These are phyloP conservation scores for Entomyzon cyanotis DNA, from an alignment of 2,113 vertebrate species.

Conservation along the genomic window DNA sequence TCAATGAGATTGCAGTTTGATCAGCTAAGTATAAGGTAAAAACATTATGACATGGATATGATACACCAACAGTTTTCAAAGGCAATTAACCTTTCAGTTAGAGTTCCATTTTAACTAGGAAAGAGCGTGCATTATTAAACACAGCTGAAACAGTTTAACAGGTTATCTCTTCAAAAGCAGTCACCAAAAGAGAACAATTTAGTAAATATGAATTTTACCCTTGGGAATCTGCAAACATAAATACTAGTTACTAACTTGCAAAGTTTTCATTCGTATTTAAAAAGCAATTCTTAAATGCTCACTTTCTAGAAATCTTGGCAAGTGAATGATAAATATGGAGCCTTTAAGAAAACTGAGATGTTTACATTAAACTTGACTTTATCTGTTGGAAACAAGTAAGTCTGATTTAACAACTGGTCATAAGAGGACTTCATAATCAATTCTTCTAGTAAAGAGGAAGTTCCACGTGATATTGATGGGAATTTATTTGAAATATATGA, in stretches of 20 bases:
- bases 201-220: not conserved
- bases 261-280: not conserved
- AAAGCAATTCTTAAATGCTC: not conserved
- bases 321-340: not conserved
- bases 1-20: not conserved
- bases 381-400: not conserved
- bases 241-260: not conserved
- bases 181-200: not conserved
- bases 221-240: not conserved
- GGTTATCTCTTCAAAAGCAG: not conserved
- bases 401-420: not conserved
- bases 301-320: not conserved
- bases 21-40: not conserved
- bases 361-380: not conserved
- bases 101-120: not conserved
- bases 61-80: not conserved
- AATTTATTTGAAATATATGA: not conserved
- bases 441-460: not conserved
- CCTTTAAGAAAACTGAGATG: not conserved
- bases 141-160: not conserved
- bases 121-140: not conserved
- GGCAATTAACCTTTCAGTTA: not conserved
- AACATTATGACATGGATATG: not conserved
- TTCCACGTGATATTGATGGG: not conserved
- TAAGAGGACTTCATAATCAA: not conserved